Evolutionary conservation across 2,888 invertebrate genomes (phyloP), one percentile per base, ranked within the genome.

Genomic region (Trissolcus japonicus): DNA sequence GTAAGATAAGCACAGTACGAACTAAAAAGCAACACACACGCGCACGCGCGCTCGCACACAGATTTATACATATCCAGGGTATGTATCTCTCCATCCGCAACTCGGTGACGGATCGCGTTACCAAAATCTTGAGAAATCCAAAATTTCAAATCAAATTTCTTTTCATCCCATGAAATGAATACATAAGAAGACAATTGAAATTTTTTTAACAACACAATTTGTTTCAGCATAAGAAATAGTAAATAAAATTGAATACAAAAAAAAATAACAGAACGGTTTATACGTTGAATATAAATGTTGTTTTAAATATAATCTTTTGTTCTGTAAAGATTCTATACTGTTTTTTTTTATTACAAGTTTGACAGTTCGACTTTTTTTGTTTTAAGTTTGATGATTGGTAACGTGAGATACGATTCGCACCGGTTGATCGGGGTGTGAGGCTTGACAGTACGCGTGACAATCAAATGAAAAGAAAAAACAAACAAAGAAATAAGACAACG

Each of bases 401-500:
- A 75, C 40, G 56, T 57, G 51, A 35, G 13, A 21, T 14, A 13
- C 57, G 62, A 41, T 53, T 62, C 48, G 72, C 48, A 63, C 43
- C 61, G 59, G 50, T 41, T 40, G 46, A 17, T 14, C 61, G 57
- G 7, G 16, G 59, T 68, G 75, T 48, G 63, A 68, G 16, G 68
- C 57, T 55, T 61, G 73, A 66, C 56, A 71, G 72, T 65, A 68
- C 78, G 84, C 79, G 84, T 80, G 82, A 79, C 81, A 60, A 72
- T 76, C 75, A 78, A 59, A 75, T 60, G 16, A 46, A 16, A 14
- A 4, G 16, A 46, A 7, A 46, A 13, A 11, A 17, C 11, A 76
- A 68, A 74, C 72, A 78, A 67, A 78, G 63, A 60, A 69, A 76
- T 59, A 61, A 69, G 57, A 65, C 69, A 74, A 80, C 78, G 78